Base-by-base conservation (phyloP, 2,888 invertebrate genomes). In the Drosophila differens region DNA sequence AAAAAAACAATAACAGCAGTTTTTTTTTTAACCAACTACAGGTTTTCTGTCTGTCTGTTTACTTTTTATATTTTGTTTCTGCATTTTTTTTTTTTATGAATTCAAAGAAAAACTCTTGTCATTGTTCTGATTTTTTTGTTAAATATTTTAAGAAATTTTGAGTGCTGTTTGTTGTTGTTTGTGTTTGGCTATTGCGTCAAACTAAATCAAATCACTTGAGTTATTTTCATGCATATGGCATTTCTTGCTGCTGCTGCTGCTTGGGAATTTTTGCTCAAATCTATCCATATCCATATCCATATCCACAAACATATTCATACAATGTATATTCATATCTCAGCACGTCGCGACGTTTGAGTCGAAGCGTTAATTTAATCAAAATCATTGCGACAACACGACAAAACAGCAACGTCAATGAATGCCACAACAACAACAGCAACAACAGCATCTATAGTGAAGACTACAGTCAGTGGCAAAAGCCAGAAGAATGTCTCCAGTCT, bases 311-410 rank as follows among this genome's bases (percentile, higher is more conserved):
- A 70, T 61, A 75, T 78, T 67, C 49, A 28, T 28, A 28, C 51
- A 51, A 32, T 55, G 25, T 55, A 14, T 54, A 76, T 64, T 66
- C 64, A 74, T 73, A 67, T 76, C 79, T 70, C 66, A 69, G 60
- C 61, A 52, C 30, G 49, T 53, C 64, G 70, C 47, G 47, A 9
- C 47, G 22, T 47, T 63, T 58, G 53, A 69, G 51, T 55, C 67
- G 75, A 83, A 76, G 85, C 85, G 85, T 87, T 86, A 86, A 86
- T 86, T 87, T 87, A 86, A 86, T 86, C 85, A 86, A 85, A 87
- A 83, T 81, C 79, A 77, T 82, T 85, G 85, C 87, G 87, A 85
- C 81, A 82, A 82, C 74, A 77, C 68, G 68, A 76, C 67, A 44
- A 54, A 53, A 49, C 32, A 44, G 37, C 73, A 63, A 78, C 78